Base-by-base conservation (phyloP, 2,797 vertebrate species). In the Gambusia yucatana region DNA sequence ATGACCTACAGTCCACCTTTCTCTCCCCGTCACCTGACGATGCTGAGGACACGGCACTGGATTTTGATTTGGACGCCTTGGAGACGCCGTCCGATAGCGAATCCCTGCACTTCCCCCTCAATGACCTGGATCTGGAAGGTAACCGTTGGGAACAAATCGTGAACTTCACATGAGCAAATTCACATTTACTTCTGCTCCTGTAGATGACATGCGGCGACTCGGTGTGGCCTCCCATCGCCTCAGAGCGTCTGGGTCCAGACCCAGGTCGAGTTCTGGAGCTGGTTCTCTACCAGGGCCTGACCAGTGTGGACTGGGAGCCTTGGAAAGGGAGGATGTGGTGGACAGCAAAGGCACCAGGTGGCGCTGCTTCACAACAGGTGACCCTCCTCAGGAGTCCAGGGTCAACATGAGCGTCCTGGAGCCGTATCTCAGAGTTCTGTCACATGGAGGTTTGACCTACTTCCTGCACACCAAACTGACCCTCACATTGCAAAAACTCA, bases 1-100 rank as follows among this genome's bases (percentile, higher is more conserved):
- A 93, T 0, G 91, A 94, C 36, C 91, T 93, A 71, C 41, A 86
- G 0, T 48, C 90, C 0, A 76, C 77, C 30, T 63, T 93, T 47
- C 74, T 92, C 0, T 91, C 91, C 0, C 92, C 91, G 0, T 72
- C 93, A 1, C 82, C 81, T n/a, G 95, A 94, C 0, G 92, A 94
- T 0, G 88, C 88, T 0, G 85, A 94, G 0, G 92, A 93, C 75
- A 20, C 52, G 0, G 88, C 86, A 0, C 82, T 95, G 0, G 95
- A 97, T 86, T 86, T 97, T 4, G 92, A 97, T 72, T 78, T 97
- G 30, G 97, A 97, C 0, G 96, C 91, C 8, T 67, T 97, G 79
- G 97, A 97, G 63, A 97, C 96, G 0, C 97, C 97, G 0, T 97
- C 95, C 0, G 96, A 97, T 90, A 96, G 92, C 0, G 97, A 97